These are phyloP conservation scores for Anseranas semipalmata DNA, from an alignment of 2,113 vertebrate species.

Conservation along the genomic window DNA sequence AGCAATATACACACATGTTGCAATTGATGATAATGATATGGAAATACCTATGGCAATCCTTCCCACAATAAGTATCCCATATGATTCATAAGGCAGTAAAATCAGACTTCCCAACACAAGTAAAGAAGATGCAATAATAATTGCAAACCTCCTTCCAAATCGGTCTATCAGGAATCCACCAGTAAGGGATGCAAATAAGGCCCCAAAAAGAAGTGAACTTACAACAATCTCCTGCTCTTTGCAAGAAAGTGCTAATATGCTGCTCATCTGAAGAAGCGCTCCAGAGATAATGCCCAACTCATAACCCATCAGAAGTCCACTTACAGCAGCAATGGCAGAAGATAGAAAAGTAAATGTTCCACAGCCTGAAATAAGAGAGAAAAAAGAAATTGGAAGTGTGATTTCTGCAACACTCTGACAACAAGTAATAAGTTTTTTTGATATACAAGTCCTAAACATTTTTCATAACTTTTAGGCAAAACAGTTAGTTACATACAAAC, in stretches of 20 bases:
- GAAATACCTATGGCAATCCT: constrained; percentile 88
- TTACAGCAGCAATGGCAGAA: constrained; percentile 85
- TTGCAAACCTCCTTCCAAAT: constrained; percentile 87
- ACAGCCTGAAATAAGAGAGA: constrained; percentile 77
- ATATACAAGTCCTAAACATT: background rate
- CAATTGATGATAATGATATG: constrained; percentile 89
- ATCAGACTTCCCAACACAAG: constrained; percentile 84
- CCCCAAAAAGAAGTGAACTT: constrained; percentile 89
- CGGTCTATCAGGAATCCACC: constrained; percentile 90
- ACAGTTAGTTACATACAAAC: background rate
- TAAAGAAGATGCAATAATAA: constrained; percentile 85
- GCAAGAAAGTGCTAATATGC: constrained; percentile 84
- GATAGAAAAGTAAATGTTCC: constrained; percentile 84
- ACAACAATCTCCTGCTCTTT: constrained; percentile 90
- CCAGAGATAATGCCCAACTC: constrained; percentile 93
- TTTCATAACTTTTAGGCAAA: background rate
- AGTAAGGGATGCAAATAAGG: constrained; percentile 85
- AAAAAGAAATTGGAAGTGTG: background rate
- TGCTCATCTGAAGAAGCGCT: constrained; percentile 90
- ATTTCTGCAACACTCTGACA: background rate
- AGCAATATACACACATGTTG: constrained; percentile 91
- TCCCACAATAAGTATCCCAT: constrained; percentile 81
- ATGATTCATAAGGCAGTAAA: constrained; percentile 79
- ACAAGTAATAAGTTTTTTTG: background rate
- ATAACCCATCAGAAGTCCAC: constrained; percentile 93